Evolutionary conservation across 2,797 vertebrate species (phyloP).

Genomic region (Catamblyrhynchus diadema): DNA sequence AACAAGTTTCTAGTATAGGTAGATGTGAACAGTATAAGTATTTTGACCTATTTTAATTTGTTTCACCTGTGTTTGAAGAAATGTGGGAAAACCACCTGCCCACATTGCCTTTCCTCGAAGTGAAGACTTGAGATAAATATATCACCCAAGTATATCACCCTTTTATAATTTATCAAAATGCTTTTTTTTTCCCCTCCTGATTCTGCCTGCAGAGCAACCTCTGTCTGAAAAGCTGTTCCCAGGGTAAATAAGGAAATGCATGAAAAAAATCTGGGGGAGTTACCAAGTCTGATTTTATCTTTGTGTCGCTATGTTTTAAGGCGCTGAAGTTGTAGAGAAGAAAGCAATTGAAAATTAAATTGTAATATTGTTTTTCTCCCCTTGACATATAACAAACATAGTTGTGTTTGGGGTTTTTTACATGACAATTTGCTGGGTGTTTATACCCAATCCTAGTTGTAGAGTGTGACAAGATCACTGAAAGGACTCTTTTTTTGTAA

Average conservation of each 20-base stretch:
- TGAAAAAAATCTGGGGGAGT: slow-evolving; percentile 46
- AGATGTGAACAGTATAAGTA: not conserved
- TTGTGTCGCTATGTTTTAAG: slow-evolving; percentile 24
- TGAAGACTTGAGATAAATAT: slow-evolving; percentile 4
- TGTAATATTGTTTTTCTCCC: not conserved
- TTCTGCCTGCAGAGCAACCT: slow-evolving; percentile 4
- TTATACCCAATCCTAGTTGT: not conserved
- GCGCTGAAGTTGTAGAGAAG: not conserved
- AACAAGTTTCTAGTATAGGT: not conserved
- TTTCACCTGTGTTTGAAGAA: not conserved
- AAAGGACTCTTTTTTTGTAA: not conserved
- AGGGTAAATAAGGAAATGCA: slow-evolving; percentile 56
- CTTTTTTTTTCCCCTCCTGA: not conserved
- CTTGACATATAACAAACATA: not conserved
- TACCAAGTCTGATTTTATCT: slow-evolving; percentile 40
- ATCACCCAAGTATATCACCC: not conserved
- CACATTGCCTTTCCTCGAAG: not conserved
- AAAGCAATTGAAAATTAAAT: not conserved
- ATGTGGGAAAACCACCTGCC: not conserved
- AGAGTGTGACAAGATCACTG: not conserved
- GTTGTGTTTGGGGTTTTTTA: not conserved
- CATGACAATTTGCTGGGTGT: not conserved
- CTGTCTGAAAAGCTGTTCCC: slow-evolving; percentile 25
- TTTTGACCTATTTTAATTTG: slow-evolving; percentile 14
- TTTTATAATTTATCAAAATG: slow-evolving; percentile 8